Evolutionary conservation across 2,888 invertebrate species (phyloP).

Genomic region (Polydrusus cervinus): DNA sequence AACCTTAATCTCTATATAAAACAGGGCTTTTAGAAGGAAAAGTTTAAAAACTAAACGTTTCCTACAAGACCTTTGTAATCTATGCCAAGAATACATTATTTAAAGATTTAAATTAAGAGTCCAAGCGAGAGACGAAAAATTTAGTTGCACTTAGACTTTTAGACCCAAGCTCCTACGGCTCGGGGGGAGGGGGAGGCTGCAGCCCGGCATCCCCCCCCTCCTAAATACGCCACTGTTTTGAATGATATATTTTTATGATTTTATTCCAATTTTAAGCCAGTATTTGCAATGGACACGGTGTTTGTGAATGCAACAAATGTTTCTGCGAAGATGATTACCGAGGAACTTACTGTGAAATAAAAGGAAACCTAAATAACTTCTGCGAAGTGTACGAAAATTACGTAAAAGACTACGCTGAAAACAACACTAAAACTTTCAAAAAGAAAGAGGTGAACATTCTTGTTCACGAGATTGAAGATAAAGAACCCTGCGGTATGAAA

Average conservation of each 20-base stretch:
- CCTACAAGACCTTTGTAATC: no score
- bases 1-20: no score
- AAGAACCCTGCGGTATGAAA: constrained; percentile 19
- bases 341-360: constrained; percentile 74
- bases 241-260: neutral
- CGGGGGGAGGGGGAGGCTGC: no score
- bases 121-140: no score
- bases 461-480: constrained; percentile 33
- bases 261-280: constrained; percentile 29
- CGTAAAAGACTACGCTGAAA: constrained; percentile 58
- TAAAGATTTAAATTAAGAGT: no score
- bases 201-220: no score
- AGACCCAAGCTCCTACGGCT: no score
- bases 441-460: constrained; percentile 24
- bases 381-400: constrained; percentile 74
- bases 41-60: no score
- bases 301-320: constrained; percentile 81
- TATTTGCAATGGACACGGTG: constrained; percentile 84
- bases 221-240: no score
- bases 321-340: constrained; percentile 66
- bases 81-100: no score
- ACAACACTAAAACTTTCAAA: constrained; percentile 32
- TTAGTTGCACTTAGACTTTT: no score
- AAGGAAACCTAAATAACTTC: constrained; percentile 73
- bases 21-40: no score